Evolutionary conservation across 2,888 invertebrate species (phyloP), one percentile per base, ranked within the genome.

Genomic region (Odiellus spinosus): DNA sequence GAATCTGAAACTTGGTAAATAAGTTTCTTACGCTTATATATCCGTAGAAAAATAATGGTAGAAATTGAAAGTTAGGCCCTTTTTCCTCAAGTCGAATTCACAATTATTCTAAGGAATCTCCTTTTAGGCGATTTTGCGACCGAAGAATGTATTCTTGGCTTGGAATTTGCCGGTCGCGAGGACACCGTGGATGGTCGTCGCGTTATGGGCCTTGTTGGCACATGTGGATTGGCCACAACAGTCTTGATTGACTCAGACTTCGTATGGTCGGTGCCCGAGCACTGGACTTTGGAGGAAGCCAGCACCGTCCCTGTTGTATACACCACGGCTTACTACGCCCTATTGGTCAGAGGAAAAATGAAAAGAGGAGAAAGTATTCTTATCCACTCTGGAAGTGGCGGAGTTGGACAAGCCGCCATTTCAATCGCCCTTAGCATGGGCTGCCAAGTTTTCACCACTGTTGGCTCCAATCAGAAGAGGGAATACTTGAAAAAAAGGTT

Each of bases 341-440:
- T 98, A 53, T 66, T 78, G 34, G 79, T 91, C 41, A 76, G 96
- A 57, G 96, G 95, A 35, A 75, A 79, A 61, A 76, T 93, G 73
- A 76, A 75, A 60, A 73, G 74, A 54, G 87, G 90, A 6, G 87
- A 93, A 60, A 72, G 76, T 40, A 78, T 95, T 48, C 74, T 95
- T n/a, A 79, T 95, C 57, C 93, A 95, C 66, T 90, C 93, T 45
- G 93, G 93, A 53, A 80, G 85, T 54, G 95, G 95, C 49, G 93
- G 93, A 60, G 93, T 95, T 34, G 96, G 96, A 6, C 91, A 93
- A 71, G 95, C 96, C 2, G 91, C 95, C 53, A 91, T 98, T 60
- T 75, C 87, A 18, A 83, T 98, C 60, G 91, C 93, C 45, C 73
- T 96, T 44, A 78, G 80, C 64, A 76, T 82, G 67, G 88, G 88